phyloP scores from a whole-genome alignment of 64 coral and sea anemone species.

The Stichodactyla mertensii region DNA sequence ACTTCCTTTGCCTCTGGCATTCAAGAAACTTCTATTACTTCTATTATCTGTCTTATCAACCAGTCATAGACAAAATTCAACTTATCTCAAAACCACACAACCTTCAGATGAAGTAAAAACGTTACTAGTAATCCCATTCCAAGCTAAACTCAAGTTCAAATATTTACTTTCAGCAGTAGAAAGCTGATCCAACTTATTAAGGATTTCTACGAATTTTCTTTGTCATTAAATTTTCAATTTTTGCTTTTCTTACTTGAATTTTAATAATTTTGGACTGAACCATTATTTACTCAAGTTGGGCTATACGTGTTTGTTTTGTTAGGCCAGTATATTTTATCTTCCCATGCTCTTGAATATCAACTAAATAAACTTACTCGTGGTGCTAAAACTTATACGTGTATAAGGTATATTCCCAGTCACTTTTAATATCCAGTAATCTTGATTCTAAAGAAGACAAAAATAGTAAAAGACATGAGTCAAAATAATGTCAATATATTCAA shows the following conservation, averaged over 20 bases:
- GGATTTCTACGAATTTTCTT: neutral
- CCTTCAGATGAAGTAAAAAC: neutral
- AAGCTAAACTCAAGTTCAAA: neutral
- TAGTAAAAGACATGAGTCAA: neutral
- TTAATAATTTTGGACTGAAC: neutral
- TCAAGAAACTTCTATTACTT: neutral
- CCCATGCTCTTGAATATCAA: no score
- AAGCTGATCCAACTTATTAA: neutral
- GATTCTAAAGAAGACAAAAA: neutral
- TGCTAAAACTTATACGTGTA: no score
- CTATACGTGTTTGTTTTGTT: constrained; percentile 6
- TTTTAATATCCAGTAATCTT: neutral
- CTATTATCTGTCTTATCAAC: neutral
- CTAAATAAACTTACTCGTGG: no score
- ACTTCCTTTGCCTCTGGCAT: neutral
- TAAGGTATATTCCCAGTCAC: neutral
- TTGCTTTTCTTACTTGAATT: neutral
- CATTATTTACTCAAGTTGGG: neutral
- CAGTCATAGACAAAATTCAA: neutral
- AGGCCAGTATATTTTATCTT: neutral
- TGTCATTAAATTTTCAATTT: neutral
- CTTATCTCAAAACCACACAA: neutral
- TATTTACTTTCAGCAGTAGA: neutral
- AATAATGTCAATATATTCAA: neutral
- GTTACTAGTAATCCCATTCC: neutral